Evolutionary conservation across 1,140 invertebrate genomes (phyloP).

Genomic region (Procambarus clarkii): DNA sequence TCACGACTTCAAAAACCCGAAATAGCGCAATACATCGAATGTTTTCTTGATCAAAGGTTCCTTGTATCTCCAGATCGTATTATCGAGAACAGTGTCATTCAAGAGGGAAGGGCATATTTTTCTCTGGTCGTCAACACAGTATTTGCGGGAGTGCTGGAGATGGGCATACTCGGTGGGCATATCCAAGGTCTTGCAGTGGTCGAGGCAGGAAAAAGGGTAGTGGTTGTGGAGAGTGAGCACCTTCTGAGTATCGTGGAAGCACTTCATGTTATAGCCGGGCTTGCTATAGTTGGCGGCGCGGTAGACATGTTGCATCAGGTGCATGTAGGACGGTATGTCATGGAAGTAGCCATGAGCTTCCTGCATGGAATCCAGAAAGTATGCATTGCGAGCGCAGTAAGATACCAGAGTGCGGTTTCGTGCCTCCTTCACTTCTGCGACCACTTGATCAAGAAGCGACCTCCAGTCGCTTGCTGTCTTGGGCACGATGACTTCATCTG

Average conservation of each 20-base stretch:
- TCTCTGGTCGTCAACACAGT: constrained; percentile 89
- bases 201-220: constrained; percentile 91
- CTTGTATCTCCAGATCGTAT: constrained; percentile 91
- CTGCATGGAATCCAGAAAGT: constrained; percentile 93
- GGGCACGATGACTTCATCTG: constrained; percentile 93
- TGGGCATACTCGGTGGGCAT: constrained; percentile 90
- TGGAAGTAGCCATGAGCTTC: constrained; percentile 89
- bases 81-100: constrained; percentile 88
- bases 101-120: constrained; percentile 87
- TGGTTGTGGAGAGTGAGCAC: constrained; percentile 94
- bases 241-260: constrained; percentile 93
- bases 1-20: constrained; percentile 51
- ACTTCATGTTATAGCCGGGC: constrained; percentile 94
- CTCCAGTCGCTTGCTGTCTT: constrained; percentile 80
- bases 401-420: constrained; percentile 86
- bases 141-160: constrained; percentile 93
- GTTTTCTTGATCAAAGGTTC: constrained; percentile 82
- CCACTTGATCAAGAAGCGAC: constrained; percentile 85
- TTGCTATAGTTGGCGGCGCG: constrained; percentile 93
- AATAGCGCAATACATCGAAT: constrained; percentile 31
- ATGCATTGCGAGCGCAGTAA: constrained; percentile 95
- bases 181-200: constrained; percentile 90
- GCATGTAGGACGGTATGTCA: constrained; percentile 91
- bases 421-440: constrained; percentile 80
- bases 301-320: constrained; percentile 95